phyloP scores from a whole-genome alignment of 1,140 invertebrate species.

The Drosophila kanapiae region DNA sequence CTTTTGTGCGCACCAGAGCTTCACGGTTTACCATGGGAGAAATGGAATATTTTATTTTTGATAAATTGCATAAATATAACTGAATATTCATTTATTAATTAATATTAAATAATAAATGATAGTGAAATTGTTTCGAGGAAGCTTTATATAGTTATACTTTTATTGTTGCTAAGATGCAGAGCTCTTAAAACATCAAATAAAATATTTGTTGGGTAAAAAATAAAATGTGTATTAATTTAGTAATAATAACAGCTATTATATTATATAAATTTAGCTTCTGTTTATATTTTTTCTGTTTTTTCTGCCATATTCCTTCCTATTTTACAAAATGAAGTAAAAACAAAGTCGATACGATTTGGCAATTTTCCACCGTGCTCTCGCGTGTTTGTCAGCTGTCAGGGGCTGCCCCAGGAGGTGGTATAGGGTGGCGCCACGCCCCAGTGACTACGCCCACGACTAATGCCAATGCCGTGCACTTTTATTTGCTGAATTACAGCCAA shows the following conservation, averaged over 20 bases:
- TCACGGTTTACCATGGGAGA: conserved; percentile 1
- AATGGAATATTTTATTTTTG: not conserved
- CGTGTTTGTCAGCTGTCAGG: conserved; percentile 74
- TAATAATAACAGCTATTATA: too few relatives aligned
- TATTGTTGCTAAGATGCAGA: too few relatives aligned
- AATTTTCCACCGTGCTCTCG: conserved; percentile 12
- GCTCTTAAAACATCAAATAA: too few relatives aligned
- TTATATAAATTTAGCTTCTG: too few relatives aligned
- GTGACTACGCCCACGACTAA: conserved; percentile 33
- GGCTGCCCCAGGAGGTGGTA: conserved; percentile 7
- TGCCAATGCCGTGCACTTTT: conserved; percentile 52
- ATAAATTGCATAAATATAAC: not conserved
- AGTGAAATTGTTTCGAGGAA: too few relatives aligned
- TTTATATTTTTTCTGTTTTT: not conserved
- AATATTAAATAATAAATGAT: too few relatives aligned
- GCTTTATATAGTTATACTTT: too few relatives aligned
- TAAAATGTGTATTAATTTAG: too few relatives aligned
- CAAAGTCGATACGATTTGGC: not conserved
- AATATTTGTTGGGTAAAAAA: too few relatives aligned
- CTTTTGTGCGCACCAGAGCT: conserved; percentile 46
- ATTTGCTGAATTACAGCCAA: conserved; percentile 66
- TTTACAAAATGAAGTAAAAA: too few relatives aligned
- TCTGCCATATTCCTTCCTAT: too few relatives aligned
- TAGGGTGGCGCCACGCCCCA: conserved; percentile 32
- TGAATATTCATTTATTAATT: too few relatives aligned